phyloP scores from a whole-genome alignment of 1,140 invertebrate species.

The Macrotrachela quadricornifera region DNA sequence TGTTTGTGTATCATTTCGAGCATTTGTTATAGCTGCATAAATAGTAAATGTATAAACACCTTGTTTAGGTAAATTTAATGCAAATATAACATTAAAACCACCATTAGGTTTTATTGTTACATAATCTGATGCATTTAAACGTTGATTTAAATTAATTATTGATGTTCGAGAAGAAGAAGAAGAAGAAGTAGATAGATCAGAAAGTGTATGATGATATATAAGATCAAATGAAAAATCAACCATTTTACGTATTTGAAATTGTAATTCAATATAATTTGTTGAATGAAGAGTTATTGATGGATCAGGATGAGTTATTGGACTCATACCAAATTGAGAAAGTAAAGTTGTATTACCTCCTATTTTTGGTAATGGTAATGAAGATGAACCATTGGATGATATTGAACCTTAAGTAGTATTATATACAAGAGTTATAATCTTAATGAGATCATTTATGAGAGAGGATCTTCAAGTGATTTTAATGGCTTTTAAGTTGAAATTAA shows the following conservation, averaged over 20 bases:
- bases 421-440: no score
- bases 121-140: conserved; percentile 1
- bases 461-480: no score
- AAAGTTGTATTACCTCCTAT: neutral
- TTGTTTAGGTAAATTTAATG: neutral
- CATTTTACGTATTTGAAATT: conserved; percentile 8
- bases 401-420: no score
- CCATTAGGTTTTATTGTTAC: conserved; percentile 1
- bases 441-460: no score
- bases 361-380: neutral
- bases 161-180: neutral
- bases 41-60: conserved; percentile 8
- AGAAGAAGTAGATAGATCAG: no score
- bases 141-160: neutral
- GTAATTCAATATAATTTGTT: neutral
- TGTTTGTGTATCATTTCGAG: neutral
- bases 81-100: conserved; percentile 3
- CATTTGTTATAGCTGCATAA: neutral
- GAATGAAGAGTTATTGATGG: neutral
- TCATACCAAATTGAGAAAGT: conserved; percentile 1
- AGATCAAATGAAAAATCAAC: conserved; percentile 9
- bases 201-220: neutral
- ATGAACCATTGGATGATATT: no score
- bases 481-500: no score
- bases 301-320: neutral